phyloP scores from a whole-genome alignment of 2,797 vertebrate genomes.

The Bradypodion pumilum region DNA sequence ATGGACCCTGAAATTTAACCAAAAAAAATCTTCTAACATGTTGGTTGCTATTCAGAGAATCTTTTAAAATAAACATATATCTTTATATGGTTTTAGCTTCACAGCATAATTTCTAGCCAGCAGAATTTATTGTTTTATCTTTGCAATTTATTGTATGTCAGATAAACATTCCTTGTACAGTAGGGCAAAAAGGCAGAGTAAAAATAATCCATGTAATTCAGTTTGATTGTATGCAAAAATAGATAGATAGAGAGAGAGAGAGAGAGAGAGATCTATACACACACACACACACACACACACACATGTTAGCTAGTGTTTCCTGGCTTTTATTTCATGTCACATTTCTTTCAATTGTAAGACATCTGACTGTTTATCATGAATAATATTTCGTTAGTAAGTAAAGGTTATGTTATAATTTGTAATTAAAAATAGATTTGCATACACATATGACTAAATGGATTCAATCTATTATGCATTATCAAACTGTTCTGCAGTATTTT shows the following conservation, averaged over 20 bases:
- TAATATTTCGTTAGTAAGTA: conserved; percentile 28
- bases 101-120: conserved; percentile 73
- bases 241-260: too few species aligned
- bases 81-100: conserved; percentile 80
- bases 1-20: conserved; percentile 71
- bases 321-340: conserved; percentile 5
- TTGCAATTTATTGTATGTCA: conserved; percentile 72
- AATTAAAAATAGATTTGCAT: conserved; percentile 45
- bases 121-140: conserved; percentile 78
- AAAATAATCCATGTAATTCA: conserved; percentile 53
- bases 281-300: too few species aligned
- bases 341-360: conserved; percentile 36
- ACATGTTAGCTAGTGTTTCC: accelerated
- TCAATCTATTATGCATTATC: conserved; percentile 60
- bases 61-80: conserved; percentile 81
- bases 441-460: conserved; percentile 58
- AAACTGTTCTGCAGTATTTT: conserved; percentile 52
- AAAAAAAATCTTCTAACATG: conserved; percentile 71
- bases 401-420: conserved; percentile 44
- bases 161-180: conserved; percentile 68
- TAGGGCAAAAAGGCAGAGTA: conserved; percentile 33
- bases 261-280: too few species aligned
- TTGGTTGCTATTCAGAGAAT: conserved; percentile 80
- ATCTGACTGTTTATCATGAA: conserved; percentile 53
- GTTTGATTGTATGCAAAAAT: neutral